A percentile compares a stretch with the other conserved stretches of the same genome.
Conservation (phyloP, 2,888 invertebrate species). For the Erebia epiphron region DNA sequence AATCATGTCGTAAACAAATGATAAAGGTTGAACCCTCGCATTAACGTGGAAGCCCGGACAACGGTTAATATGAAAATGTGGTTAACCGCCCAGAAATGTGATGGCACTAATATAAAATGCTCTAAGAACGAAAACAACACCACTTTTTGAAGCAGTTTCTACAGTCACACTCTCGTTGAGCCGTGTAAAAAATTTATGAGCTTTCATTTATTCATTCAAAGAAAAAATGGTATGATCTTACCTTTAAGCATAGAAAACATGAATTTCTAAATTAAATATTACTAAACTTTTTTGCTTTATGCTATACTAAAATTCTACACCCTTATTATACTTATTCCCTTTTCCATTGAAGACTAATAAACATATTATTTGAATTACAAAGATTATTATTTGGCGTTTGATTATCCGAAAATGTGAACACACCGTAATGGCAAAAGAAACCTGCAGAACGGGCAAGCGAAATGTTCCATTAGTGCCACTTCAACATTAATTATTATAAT, state of each 20-base stretch:
- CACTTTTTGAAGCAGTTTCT: conserved; percentile 40
- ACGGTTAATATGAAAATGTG: conserved; percentile 77
- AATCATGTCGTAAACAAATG: conserved; percentile 77
- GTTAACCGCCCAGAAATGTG: conserved; percentile 76
- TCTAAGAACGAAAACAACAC: conserved; percentile 73
- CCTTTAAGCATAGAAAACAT: neutral
- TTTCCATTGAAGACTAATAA: neutral
- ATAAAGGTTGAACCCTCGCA: conserved; percentile 72
- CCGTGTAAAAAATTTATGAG: conserved; percentile 5
- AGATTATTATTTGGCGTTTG: no score
- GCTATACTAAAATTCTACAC: no score
- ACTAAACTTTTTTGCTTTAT: no score
- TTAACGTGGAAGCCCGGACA: conserved; percentile 68
- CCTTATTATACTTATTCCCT: neutral
- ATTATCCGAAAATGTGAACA: conserved; percentile 1
- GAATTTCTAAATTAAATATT: no score
- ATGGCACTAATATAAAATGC: conserved; percentile 79
- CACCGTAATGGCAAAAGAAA: conserved; percentile 43
- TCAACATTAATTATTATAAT: conserved; percentile 42
- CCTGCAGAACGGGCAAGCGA: conserved; percentile 43
- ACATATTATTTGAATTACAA: neutral
- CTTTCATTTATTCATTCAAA: neutral
- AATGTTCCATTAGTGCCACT: conserved; percentile 45
- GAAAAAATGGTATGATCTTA: neutral
- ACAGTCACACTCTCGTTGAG: neutral